Base-by-base conservation (phyloP, 1,140 invertebrate genomes). In the Kradibia gibbosae region DNA sequence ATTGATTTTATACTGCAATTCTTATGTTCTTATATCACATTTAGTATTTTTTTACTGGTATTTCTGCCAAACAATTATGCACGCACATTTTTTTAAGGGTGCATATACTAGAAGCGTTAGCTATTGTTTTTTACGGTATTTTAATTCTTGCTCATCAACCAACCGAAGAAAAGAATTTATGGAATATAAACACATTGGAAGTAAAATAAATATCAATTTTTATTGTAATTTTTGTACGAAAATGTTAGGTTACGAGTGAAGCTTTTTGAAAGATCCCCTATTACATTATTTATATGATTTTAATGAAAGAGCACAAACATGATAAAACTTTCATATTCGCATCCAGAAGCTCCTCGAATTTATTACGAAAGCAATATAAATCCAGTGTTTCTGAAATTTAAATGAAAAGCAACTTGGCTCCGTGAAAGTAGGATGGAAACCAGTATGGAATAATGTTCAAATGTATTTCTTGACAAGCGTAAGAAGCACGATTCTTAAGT, bases 361-460 rank as follows among this genome's bases (percentile, higher is more conserved):
- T 36, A 67, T 67, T 67, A 39, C 20, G 20, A 39, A 31, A 67
- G 39, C 62, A 67, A 39, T 67, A 67, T 67, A 39, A 39, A 67
- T 39, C 34, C 20, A 11, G 62, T 10, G 17, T 39, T 39, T 67
- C 62, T 67, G 22, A 67, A 67, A n/a, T 39, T 67, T 22, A 67
- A 3, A 1, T 39, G 36, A 39, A 39, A 67, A 39, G 3, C 62
- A 67, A 65, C 3, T 67, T 67, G 2, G 20, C 20, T 67, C 34
- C 17, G 11, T 39, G 34, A 67, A 67, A 67, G 22, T n/a, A n/a
- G n/a, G n/a, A n/a, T n/a, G 20, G 36, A 67, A 67, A 67, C 34
- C 34, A n/a, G 34, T 17, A 39, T n/a, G 36, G 28, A 67, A 67
- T 67, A 39, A 67, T 67, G 20, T 34, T 36, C 62, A 67, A 39